Base-by-base conservation (phyloP, 2,797 vertebrate genomes). In the Micromesistius poutassou region DNA sequence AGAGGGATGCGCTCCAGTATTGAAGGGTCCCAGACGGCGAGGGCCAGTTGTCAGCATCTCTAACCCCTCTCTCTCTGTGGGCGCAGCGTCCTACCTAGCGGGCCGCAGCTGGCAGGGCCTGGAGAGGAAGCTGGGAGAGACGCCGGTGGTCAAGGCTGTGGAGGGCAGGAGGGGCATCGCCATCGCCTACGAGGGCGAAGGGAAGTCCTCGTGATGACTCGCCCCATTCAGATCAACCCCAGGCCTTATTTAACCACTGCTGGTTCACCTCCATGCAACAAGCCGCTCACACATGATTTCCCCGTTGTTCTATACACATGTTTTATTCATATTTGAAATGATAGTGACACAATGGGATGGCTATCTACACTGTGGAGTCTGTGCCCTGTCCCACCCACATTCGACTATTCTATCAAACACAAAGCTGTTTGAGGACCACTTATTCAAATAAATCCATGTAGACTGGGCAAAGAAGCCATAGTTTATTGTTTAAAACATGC, bases 151-250 rank as follows among this genome's bases (percentile, higher is more conserved):
- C 68, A 96, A 95, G 86, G 97, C 95, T 0, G 93, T 95, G 66
- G 87, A 93, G 70, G 98, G 98, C 78, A 94, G 95, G 77, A 96
- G 93, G 82, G 98, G 98, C 36, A 96, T 99, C 74, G 97, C 98
- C 36, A 97, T 99, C 3, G 96, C 96, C 75, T 98, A 97, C 13
- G 97, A 98, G 78, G 96, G 97, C 46, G 97, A 98, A 79, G 94
- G 93, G 78, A 83, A 66, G 5, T 25, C 14, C 0, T 42, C 77
- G 3, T 78, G 30, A 84, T 31, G 0, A 73, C 36, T 74, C 7
- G 73, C 7, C 40, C 72, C 5, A 9, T 13, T 25, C n/a, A 70
- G n/a, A 31, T 2, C 12, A 31, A 8, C 31, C 25, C 25, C 4
- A 72, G 35, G 14, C 30, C 50, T 70, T 33, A 82, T 81, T 81